Percentiles rank a stretch among this genome's conserved stretches.
These are phyloP conservation scores for Oceanodroma leucorhoa DNA, from an alignment of 2,797 vertebrate species.

Conservation along the genomic window DNA sequence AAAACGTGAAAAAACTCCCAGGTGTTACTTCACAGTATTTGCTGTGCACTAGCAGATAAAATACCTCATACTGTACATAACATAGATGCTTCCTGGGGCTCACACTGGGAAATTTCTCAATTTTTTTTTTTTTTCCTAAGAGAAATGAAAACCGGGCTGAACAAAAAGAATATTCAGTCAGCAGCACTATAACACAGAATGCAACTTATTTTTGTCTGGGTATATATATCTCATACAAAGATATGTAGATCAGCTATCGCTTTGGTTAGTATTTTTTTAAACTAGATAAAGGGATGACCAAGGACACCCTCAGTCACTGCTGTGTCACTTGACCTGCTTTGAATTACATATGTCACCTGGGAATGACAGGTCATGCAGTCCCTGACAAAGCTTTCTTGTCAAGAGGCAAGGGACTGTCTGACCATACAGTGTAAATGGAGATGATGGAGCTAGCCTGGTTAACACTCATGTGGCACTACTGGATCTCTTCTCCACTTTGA, in stretches of 20 bases:
- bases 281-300: neutral
- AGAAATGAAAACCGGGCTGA: neutral
- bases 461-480: neutral
- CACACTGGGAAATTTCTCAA: neutral
- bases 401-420: neutral
- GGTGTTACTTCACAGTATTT: neutral
- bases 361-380: neutral
- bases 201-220: neutral
- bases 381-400: neutral
- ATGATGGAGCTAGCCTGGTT: neutral
- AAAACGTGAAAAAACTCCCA: neutral
- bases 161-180: neutral
- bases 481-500: conserved; percentile 5
- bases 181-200: neutral
- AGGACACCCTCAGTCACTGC: neutral
- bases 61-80: neutral
- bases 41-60: neutral
- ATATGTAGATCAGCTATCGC: neutral
- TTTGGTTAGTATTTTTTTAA: neutral
- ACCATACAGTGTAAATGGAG: neutral
- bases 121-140: neutral
- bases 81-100: neutral
- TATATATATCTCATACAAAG: neutral
- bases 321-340: neutral
- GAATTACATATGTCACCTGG: neutral